Evolutionary conservation across 2,888 invertebrate species (phyloP).

Genomic region (Elysia crispata): DNA sequence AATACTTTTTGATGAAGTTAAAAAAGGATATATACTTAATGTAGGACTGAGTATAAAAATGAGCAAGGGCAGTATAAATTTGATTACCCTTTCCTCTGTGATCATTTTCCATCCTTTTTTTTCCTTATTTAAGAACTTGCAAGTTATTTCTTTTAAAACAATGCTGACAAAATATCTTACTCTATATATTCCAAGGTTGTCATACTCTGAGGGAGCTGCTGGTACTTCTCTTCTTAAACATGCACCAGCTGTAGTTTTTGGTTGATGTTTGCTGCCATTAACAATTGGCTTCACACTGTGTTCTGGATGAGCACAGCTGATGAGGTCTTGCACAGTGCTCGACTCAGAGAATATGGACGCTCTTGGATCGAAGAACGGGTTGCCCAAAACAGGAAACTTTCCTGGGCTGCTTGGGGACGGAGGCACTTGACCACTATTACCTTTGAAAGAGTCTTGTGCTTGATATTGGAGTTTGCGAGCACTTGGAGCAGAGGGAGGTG

Average conservation of each 20-base stretch:
- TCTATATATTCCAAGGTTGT: conserved; percentile 71
- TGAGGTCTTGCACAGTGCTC: conserved; percentile 78
- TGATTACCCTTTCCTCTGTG: no score
- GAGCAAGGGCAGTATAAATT: no score
- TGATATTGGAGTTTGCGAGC: conserved; percentile 14
- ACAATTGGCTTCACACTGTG: conserved; percentile 81
- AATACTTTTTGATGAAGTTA: no score
- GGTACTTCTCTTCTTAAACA: background rate
- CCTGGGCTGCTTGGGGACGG: conserved; percentile 52
- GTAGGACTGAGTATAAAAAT: no score
- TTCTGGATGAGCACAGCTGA: conserved; percentile 81
- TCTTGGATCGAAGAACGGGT: conserved; percentile 45
- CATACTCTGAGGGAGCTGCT: conserved; percentile 75
- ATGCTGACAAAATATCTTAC: conserved; percentile 22
- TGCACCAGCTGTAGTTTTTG: conserved; percentile 3
- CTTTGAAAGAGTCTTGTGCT: background rate
- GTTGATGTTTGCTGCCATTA: conserved; percentile 47
- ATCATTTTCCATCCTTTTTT: no score
- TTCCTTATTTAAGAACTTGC: no score
- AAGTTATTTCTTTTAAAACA: background rate
- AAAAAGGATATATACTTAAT: no score
- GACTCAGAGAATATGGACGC: conserved; percentile 67
- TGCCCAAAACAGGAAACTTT: conserved; percentile 67
- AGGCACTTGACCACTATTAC: background rate
- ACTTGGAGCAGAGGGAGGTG: conserved; percentile 39